Conservation (phyloP, 2,797 vertebrate species). For the Carduelis carduelis region DNA sequence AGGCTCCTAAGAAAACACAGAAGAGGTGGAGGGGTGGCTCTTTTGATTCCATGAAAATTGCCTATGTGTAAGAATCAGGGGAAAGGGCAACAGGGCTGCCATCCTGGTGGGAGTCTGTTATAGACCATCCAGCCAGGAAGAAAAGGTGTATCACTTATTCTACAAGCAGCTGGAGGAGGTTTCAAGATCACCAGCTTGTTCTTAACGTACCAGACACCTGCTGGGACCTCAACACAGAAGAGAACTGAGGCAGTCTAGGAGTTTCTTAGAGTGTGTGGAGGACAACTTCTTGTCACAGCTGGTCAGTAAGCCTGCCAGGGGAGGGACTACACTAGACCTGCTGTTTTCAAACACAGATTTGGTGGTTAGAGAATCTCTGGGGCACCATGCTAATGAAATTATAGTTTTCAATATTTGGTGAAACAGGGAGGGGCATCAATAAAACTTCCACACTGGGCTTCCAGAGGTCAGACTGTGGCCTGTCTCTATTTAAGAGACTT, state of each 20-base stretch:
- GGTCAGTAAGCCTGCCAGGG: no score
- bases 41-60: not conserved
- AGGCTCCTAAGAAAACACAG: not conserved
- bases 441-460: not conserved
- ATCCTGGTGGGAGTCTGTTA: not conserved
- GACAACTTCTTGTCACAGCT: not conserved
- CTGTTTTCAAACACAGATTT: not conserved
- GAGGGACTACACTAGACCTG: not conserved
- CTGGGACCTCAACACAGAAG: not conserved
- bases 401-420: not conserved
- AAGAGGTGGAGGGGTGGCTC: not conserved
- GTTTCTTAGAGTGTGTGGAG: not conserved
- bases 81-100: no score
- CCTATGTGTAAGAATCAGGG: not conserved
- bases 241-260: not conserved
- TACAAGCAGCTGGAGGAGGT: not conserved
- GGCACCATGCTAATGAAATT: not conserved
- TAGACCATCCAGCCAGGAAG: not conserved
- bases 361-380: not conserved
- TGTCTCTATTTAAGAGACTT: not conserved
- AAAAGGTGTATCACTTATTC: not conserved
- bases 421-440: not conserved
- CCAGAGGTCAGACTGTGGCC: not conserved
- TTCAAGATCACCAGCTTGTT: rapidly evolving
- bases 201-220: not conserved